These are phyloP conservation scores for Ammodytes dubius DNA, from an alignment of 2,113 vertebrate species.

Conservation along the genomic window DNA sequence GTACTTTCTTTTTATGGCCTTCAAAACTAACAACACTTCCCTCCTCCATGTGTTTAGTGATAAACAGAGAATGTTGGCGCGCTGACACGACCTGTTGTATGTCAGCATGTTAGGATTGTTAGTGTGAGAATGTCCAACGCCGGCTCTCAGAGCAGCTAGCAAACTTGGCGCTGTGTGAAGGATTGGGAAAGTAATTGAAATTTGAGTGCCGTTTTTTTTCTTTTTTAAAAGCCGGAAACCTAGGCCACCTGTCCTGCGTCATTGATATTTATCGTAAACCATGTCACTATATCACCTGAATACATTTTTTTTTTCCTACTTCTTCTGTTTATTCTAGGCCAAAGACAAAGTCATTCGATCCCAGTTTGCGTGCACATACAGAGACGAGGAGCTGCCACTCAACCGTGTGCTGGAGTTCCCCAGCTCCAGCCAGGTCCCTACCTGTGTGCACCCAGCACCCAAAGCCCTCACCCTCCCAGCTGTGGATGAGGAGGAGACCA, in stretches of 20 bases:
- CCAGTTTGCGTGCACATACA: constrained; percentile 97
- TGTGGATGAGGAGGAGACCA: constrained; percentile 22
- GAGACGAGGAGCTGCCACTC: constrained; percentile 81
- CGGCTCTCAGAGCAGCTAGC: neutral
- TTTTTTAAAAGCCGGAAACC: constrained; percentile 1
- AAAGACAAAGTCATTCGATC: constrained; percentile 87
- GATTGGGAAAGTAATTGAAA: constrained; percentile 15
- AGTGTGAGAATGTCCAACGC: too few relatives aligned
- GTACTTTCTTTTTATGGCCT: too few relatives aligned
- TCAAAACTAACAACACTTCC: too few relatives aligned
- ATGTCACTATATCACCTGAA: neutral
- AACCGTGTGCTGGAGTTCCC: constrained; percentile 82
- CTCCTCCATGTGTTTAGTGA: too few relatives aligned
- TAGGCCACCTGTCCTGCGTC: constrained; percentile 1
- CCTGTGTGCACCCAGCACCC: constrained; percentile 75
- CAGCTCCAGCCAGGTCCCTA: constrained; percentile 74
- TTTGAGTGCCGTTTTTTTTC: neutral
- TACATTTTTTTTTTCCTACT: neutral
- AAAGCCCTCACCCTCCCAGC: constrained; percentile 52
- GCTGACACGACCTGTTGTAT: too few relatives aligned
- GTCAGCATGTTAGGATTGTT: too few relatives aligned
- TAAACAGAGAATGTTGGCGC: too few relatives aligned
- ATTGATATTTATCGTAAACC: constrained; percentile 11
- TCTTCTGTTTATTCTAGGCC: constrained; percentile 78
- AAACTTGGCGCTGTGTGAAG: neutral